Evolutionary conservation across 2,888 invertebrate genomes (phyloP), one percentile per base, ranked within the genome.

Genomic region (Andrena trimmerana): DNA sequence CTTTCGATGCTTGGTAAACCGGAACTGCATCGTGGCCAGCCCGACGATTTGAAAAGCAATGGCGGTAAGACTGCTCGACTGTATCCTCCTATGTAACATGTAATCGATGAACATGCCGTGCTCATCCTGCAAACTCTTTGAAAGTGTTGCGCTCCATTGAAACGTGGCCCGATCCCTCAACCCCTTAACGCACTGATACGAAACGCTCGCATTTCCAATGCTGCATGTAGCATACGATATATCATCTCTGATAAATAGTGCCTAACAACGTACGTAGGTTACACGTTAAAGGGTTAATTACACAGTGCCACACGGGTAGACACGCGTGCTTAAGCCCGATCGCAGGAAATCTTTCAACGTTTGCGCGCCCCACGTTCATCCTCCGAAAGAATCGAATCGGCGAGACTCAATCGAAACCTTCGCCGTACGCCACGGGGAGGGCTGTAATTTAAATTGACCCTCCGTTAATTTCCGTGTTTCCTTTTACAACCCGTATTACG

Each of bases 1-100:
- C 95, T 97, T 42, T 96, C 97, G 89, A 97, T 97, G 94, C 95
- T 97, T 83, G 96, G 96, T 85, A 97, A 97, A 90, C 97, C 97
- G 59, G 97, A 97, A 91, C 95, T 97, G 78, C 97, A 97, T 94
- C 95, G 97, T 89, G 91, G 90, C n/a, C 93, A 93, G 80, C 95
- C 97, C 74, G 96, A 96, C 83, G 97, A 97, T 92, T 96, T 96
- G 89, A 97, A 97, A 94, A 96, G 97, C 91, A 95, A 95, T 88
- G 97, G 97, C 94, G 97, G 97, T 97, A 57, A 57, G 94, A 95
- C 96, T 94, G 8, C 48, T 65, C 8, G 57, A 20, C 27, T n/a
- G 5, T 59, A 13, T 29, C 59, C 2, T 59, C 42, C 5, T 42
- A 13, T 42, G 1, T 31, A 24, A 27, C 27, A 8, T 4, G 10